Percentiles rank a stretch among this genome's conserved stretches.
These are phyloP conservation scores for Protobothrops mucrosquamatus DNA, from an alignment of 2,113 vertebrate genomes.

Conservation along the genomic window DNA sequence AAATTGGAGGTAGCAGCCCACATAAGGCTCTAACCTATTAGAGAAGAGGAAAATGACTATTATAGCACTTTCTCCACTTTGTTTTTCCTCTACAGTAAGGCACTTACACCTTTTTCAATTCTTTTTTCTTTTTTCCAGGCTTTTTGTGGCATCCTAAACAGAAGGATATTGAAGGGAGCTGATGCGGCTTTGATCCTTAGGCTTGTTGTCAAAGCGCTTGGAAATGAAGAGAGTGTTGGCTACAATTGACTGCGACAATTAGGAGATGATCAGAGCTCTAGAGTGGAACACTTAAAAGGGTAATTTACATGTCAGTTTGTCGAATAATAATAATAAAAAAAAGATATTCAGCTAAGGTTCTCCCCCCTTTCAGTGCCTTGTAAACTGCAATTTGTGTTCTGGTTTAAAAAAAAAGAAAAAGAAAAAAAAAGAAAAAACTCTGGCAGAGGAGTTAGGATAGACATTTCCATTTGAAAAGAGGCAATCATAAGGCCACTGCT, in stretches of 20 bases:
- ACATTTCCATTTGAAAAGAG: constrained; percentile 99
- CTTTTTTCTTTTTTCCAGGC: constrained; percentile 64
- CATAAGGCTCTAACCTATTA: constrained; percentile 60
- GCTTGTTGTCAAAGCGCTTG: constrained; percentile 95
- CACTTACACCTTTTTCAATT: constrained; percentile 76
- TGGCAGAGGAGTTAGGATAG: constrained; percentile 90
- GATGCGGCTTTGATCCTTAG: constrained; percentile 89
- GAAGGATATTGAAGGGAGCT: constrained; percentile 82
- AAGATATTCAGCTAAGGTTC: constrained; percentile 89
- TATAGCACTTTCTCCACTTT: constrained; percentile 69
- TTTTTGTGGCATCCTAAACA: constrained; percentile 82
- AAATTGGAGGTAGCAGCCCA: constrained; percentile 63
- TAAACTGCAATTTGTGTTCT: constrained; percentile 99
- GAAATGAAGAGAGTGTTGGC: constrained; percentile 98
- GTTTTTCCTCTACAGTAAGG: constrained; percentile 67
- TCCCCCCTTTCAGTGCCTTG: constrained; percentile 82
- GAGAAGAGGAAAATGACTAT: constrained; percentile 74
- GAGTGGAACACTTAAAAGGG: constrained; percentile 95
- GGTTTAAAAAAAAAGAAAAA: constrained; percentile 62
- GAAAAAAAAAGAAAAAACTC: constrained; percentile 68
- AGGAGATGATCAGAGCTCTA: constrained; percentile 92
- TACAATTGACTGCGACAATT: constrained; percentile 99
- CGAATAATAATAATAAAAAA: constrained; percentile 77
- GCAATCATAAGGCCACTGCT: constrained; percentile 97
- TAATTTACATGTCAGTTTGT: constrained; percentile 99